Evolutionary conservation across 2,888 invertebrate species (phyloP).

Genomic region (Eumacrocentrus americanus): DNA sequence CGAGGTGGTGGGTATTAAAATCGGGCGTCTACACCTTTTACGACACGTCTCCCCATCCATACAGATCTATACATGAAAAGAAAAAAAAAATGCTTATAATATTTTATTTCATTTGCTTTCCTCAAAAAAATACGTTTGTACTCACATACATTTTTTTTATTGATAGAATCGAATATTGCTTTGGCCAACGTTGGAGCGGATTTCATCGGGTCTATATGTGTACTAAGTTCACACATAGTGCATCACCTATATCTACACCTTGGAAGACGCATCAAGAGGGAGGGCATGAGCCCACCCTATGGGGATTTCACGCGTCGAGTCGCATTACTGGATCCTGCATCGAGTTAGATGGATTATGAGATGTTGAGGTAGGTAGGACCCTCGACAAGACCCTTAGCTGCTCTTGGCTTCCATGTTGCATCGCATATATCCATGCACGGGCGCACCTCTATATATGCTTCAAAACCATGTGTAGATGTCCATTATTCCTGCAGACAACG

Average conservation of each 20-base stretch:
- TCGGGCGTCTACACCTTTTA: too few relatives aligned
- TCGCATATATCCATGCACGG: background rate
- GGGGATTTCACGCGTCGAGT: constrained; percentile 55
- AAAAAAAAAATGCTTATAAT: background rate
- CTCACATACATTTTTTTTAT: background rate
- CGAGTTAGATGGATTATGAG: constrained; percentile 50
- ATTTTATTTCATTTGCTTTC: too few relatives aligned
- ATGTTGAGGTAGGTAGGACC: constrained; percentile 42
- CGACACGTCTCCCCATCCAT: background rate
- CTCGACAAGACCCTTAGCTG: too few relatives aligned
- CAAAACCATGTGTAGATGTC: background rate
- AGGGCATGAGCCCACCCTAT: constrained; percentile 19
- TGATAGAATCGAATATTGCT: background rate
- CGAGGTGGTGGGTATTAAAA: background rate
- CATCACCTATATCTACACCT: background rate
- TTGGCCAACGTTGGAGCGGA: background rate
- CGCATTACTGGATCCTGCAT: constrained; percentile 50
- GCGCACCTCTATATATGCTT: background rate
- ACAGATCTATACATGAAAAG: background rate
- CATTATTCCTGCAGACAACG: too few relatives aligned
- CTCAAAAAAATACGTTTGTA: background rate
- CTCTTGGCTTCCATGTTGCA: constrained; percentile 9
- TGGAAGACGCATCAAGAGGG: background rate
- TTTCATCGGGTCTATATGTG: constrained; percentile 19
- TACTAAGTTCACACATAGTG: too few relatives aligned